Base-by-base conservation (phyloP, 2,888 invertebrate genomes). In the Latrodectus hesperus region DNA sequence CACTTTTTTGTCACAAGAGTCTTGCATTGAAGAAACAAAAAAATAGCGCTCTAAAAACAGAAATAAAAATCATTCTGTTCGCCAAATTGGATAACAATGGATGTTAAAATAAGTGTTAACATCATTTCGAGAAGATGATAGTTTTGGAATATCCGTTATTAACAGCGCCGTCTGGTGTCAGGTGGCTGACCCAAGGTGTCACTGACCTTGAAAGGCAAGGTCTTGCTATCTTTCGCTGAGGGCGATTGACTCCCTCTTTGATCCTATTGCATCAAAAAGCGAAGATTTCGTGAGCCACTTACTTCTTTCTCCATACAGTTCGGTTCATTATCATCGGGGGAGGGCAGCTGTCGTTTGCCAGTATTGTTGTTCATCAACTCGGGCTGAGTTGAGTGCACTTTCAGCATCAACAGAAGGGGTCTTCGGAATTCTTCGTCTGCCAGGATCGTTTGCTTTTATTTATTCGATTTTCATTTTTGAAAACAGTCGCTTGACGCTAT, bases 141-240 rank as follows among this genome's bases (percentile, higher is more conserved):
- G 38, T 38, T 38, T 38, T 38, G 60, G 38, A 38, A 38, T 71
- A 67, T 75, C 86, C 86, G 86, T 86, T 86, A 85, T 79, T 53
- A 65, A 71, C 17, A 65, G 75, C 80, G 75, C 71, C 76, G 68
- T 38, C 79, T 75, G 75, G 75, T 51, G 75, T 80, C 80, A 81
- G 86, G 86, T 86, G 65, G 68, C 76, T 80, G 80, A 81, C 80
- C 86, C 71, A 9, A 74, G 64, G 70, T 71, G 86, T 86, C 86
- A 86, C 68, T 86, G 86, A 86, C 80, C 86, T 86, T 86, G 80
- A 76, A 71, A 6, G 51, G 67, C 73, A 75, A 80, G 74, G 80
- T 75, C 79, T 72, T 52, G 71, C 70, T 22, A 70, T 70, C 67
- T 53, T 60, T 49, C 16, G 12, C 77, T 53, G 17, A 14, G 65